phyloP scores from a whole-genome alignment of 1,140 invertebrate genomes.

The Drosophila fuyamai region DNA sequence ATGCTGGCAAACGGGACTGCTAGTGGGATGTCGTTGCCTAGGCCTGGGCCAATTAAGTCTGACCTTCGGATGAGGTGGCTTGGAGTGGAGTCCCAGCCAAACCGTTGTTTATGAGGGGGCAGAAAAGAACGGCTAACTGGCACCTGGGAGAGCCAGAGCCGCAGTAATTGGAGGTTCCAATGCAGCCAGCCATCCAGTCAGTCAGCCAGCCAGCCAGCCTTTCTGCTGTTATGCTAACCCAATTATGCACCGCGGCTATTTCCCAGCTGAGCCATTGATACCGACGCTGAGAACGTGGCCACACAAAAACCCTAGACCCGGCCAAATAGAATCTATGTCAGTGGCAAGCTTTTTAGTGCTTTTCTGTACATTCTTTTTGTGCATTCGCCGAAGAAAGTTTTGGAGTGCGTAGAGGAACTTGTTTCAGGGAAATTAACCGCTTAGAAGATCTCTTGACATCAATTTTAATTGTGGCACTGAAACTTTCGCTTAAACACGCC shows the following conservation, averaged over 20 bases:
- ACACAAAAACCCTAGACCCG: slow-evolving; percentile 6
- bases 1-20: slow-evolving; percentile 59
- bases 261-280: slow-evolving; percentile 43
- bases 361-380: slow-evolving; percentile 35
- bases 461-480: slow-evolving; percentile 61
- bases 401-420: slow-evolving; percentile 58
- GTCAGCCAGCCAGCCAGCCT: not conserved
- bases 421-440: slow-evolving; percentile 50
- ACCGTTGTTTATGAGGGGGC: slow-evolving; percentile 58
- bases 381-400: slow-evolving; percentile 54
- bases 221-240: slow-evolving; percentile 40
- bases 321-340: slow-evolving; percentile 48
- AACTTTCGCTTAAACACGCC: slow-evolving; percentile 42
- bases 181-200: slow-evolving; percentile 7
- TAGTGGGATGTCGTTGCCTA: slow-evolving; percentile 48
- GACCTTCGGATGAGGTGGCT: slow-evolving; percentile 57
- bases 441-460: slow-evolving; percentile 56
- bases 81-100: slow-evolving; percentile 19
- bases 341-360: slow-evolving; percentile 13
- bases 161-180: slow-evolving; percentile 20
- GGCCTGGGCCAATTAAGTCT: slow-evolving; percentile 50
- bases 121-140: slow-evolving; percentile 47
- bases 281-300: slow-evolving; percentile 48
- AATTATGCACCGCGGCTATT: slow-evolving; percentile 46
- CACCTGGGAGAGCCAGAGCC: slow-evolving; percentile 40